A percentile compares a stretch with the other conserved stretches of the same genome.
Conservation (phyloP, 2,888 invertebrate species). For the Hedya salicella region DNA sequence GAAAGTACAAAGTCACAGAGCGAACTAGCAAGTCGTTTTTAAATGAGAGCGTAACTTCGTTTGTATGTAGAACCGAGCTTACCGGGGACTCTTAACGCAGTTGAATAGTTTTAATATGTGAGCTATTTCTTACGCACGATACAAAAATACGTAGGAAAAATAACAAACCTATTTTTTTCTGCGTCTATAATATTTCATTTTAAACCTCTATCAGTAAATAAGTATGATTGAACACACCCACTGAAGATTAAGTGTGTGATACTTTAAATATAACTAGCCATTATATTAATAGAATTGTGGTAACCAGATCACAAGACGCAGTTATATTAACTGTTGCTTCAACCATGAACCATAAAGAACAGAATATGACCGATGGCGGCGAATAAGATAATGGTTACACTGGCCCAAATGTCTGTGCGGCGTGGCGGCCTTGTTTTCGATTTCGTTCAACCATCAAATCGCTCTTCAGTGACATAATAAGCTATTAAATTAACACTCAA, state of each 20-base stretch:
- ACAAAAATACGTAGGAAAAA: too few species aligned
- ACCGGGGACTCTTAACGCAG: too few species aligned
- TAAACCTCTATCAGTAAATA: not conserved
- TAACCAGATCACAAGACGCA: slow-evolving; percentile 32
- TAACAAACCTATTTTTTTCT: too few species aligned
- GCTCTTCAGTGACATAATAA: slow-evolving; percentile 64
- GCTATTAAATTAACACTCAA: slow-evolving; percentile 40
- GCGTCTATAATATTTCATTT: too few species aligned
- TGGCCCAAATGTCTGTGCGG: slow-evolving; percentile 72
- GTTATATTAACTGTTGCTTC: slow-evolving; percentile 41
- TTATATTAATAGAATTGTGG: slow-evolving; percentile 26
- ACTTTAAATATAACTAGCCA: slow-evolving; percentile 1
- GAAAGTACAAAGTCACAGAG: too few species aligned
- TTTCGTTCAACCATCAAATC: slow-evolving; percentile 66
- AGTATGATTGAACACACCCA: not conserved
- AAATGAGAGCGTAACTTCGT: too few species aligned
- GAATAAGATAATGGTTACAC: slow-evolving; percentile 54
- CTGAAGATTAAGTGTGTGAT: not conserved
- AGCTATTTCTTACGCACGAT: too few species aligned
- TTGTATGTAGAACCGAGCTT: too few species aligned
- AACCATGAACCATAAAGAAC: slow-evolving; percentile 53
- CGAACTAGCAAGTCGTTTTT: too few species aligned
- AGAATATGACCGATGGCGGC: slow-evolving; percentile 48
- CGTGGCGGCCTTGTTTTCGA: slow-evolving; percentile 81
- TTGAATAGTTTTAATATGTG: too few species aligned